Evolutionary conservation across 2,888 invertebrate species (phyloP).

Genomic region (Lamproptera curius): DNA sequence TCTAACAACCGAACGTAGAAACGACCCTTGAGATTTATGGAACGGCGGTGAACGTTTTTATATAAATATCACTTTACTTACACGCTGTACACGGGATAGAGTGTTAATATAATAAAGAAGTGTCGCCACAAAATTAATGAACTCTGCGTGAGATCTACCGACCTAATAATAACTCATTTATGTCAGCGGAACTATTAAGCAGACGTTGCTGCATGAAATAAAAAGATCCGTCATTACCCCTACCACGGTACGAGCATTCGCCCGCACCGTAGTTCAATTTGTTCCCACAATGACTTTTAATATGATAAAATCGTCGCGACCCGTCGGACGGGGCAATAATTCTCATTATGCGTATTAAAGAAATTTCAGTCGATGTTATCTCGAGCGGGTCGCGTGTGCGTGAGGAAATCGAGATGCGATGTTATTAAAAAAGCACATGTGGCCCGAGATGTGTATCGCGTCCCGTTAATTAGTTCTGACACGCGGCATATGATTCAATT

Average conservation of each 20-base stretch:
- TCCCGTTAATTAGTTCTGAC: constrained; percentile 76
- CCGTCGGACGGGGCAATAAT: constrained; percentile 58
- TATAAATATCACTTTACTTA: constrained; percentile 33
- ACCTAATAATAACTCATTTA: constrained; percentile 27
- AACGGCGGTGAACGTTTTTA: constrained; percentile 35
- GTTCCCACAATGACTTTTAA: constrained; percentile 68
- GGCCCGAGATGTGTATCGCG: constrained; percentile 74
- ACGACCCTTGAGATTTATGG: constrained; percentile 60
- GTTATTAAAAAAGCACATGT: constrained; percentile 76
- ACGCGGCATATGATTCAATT: constrained; percentile 78
- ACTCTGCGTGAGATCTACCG: constrained; percentile 2
- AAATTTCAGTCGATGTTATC: constrained; percentile 72
- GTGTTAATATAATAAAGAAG: constrained; percentile 1
- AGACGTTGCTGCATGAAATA: constrained; percentile 31
- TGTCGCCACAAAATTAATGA: constrained; percentile 3
- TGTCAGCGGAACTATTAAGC: constrained; percentile 30
- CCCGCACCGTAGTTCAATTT: constrained; percentile 64
- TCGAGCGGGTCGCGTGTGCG: constrained; percentile 66
- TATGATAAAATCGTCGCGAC: constrained; percentile 63
- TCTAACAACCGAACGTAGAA: constrained; percentile 58
- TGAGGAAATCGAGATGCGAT: constrained; percentile 64
- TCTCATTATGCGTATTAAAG: constrained; percentile 66
- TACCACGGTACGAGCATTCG: constrained; percentile 49
- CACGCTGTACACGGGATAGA: neutral
- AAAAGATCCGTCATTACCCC: constrained; percentile 35